Percentiles rank a stretch among this genome's conserved stretches.
These are phyloP conservation scores for Antheraea assamensis DNA, from an alignment of 2,888 invertebrate species.

Conservation along the genomic window DNA sequence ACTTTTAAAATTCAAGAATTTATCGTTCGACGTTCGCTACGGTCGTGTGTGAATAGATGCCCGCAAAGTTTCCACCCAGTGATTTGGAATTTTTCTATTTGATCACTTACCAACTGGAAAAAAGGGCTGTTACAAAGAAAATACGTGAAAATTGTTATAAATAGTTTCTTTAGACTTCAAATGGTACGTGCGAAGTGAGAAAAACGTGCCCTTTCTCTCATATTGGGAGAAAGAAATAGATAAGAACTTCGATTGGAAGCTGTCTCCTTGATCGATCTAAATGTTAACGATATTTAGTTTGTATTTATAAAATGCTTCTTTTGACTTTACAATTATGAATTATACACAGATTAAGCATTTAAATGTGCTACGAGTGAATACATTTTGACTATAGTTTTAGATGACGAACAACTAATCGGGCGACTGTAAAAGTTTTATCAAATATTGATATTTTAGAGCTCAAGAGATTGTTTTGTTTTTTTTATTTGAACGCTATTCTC, in stretches of 20 bases:
- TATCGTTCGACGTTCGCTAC: neutral
- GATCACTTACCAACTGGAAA: slow-evolving; percentile 20
- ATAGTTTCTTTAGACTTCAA: slow-evolving; percentile 6
- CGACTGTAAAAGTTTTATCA: no score
- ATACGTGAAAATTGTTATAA: slow-evolving; percentile 10
- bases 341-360: no score
- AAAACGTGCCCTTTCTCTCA: neutral
- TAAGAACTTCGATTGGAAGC: neutral
- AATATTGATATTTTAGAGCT: neutral
- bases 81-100: slow-evolving; percentile 39
- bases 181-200: neutral
- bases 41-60: neutral
- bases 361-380: no score
- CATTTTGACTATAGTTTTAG: no score
- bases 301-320: neutral
- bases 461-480: no score
- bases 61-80: slow-evolving; percentile 30
- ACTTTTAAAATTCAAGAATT: neutral
- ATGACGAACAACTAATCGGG: no score
- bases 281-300: neutral
- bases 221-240: neutral
- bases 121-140: slow-evolving; percentile 6
- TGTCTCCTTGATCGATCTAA: neutral
- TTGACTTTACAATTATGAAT: no score
- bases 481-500: no score